Percentiles rank a stretch among this genome's conserved stretches.
phyloP scores from a whole-genome alignment of 2,113 vertebrate species.

The Seriola aureovittata region DNA sequence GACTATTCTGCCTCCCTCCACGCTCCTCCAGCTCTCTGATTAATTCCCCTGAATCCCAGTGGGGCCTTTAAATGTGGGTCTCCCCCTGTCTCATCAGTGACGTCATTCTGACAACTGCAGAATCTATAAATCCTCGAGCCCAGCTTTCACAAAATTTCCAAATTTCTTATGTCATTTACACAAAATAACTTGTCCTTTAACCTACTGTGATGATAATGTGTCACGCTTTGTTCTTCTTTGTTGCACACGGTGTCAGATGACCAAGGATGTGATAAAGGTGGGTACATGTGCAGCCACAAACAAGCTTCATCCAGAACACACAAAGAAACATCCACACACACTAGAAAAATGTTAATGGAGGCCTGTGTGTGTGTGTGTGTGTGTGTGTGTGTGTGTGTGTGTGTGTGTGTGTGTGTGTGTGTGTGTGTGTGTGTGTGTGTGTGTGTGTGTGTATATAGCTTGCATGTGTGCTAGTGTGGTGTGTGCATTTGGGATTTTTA shows the following conservation, averaged over 20 bases:
- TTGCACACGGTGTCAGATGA: constrained; percentile 89
- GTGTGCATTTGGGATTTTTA: constrained; percentile 55
- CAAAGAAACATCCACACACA: constrained; percentile 6
- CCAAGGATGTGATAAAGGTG: constrained; percentile 97
- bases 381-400: constrained; percentile 6
- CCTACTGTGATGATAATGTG: neutral
- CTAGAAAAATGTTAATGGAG: neutral
- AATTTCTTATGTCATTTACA: neutral
- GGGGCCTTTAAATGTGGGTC: constrained; percentile 29
- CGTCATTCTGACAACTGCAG: neutral
- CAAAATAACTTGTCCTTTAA: neutral
- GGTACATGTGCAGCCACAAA: constrained; percentile 68
- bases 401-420: neutral
- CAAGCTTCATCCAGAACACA: neutral
- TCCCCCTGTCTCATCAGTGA: constrained; percentile 29
- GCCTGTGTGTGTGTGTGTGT: constrained; percentile 5
- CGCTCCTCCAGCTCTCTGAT: constrained; percentile 45
- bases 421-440: constrained; percentile 5
- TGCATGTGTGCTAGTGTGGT: constrained; percentile 33
- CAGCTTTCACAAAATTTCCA: neutral
- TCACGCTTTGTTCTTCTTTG: constrained; percentile 51
- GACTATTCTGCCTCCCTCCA: constrained; percentile 43
- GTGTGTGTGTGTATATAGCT: neutral
- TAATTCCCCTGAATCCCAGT: constrained; percentile 54
- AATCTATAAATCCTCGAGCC: constrained; percentile 1